A percentile compares a stretch with the other conserved stretches of the same genome.
These are phyloP conservation scores for Neosilurus hyrtlii DNA, from an alignment of 2,797 vertebrate genomes.

Conservation along the genomic window DNA sequence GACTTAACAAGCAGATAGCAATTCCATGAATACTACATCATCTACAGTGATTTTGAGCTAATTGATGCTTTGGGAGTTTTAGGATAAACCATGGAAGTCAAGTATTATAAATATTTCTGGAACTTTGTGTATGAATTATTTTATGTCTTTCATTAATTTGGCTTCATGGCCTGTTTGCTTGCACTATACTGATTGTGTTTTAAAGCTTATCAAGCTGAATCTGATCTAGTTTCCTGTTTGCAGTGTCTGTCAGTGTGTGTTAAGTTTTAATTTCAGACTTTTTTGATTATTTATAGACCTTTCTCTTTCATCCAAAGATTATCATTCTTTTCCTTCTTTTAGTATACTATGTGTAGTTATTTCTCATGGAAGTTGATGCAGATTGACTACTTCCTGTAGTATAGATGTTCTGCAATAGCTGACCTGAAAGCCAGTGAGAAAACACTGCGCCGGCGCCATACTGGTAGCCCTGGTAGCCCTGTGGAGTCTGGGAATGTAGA, in stretches of 20 bases:
- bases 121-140: background rate
- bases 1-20: background rate
- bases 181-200: background rate
- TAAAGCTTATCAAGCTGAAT: background rate
- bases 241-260: background rate
- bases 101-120: background rate
- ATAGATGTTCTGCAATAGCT: too few relatives aligned
- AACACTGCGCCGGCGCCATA: too few relatives aligned
- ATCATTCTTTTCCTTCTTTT: background rate
- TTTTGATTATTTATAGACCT: slow-evolving; percentile 31
- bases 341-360: background rate
- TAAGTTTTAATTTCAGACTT: background rate
- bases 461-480: too few relatives aligned
- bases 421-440: too few relatives aligned
- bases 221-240: background rate
- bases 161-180: background rate
- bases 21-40: background rate
- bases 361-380: background rate
- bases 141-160: background rate
- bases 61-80: background rate
- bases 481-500: too few relatives aligned
- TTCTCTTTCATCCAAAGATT: slow-evolving; percentile 1
- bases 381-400: background rate
- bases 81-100: too few relatives aligned
- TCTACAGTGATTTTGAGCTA: background rate